Evolutionary conservation across 2,113 vertebrate species (phyloP).

Genomic region (Ophiodon elongatus): DNA sequence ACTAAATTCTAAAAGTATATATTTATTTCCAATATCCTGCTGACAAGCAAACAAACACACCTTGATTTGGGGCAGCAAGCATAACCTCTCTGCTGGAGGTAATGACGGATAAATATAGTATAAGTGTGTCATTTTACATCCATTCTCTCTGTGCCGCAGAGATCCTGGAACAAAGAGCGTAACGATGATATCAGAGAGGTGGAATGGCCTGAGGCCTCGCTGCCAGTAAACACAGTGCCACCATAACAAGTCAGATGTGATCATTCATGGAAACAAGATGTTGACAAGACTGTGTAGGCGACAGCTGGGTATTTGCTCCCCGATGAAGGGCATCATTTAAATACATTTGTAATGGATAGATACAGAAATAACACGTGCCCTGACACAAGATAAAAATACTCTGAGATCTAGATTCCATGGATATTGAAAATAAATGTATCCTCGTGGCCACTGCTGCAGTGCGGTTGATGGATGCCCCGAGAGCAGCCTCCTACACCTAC

Average conservation of each 20-base stretch:
- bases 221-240: conserved; percentile 44
- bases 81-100: background rate
- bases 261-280: conserved; percentile 61
- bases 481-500: conserved; percentile 21
- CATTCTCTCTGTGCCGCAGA: conserved; percentile 16
- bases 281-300: conserved; percentile 24
- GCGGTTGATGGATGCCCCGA: conserved; percentile 19
- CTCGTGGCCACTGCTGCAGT: background rate
- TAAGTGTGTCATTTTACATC: conserved; percentile 44
- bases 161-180: conserved; percentile 53
- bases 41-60: conserved; percentile 1
- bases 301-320: conserved; percentile 70
- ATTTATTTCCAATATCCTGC: background rate
- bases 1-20: background rate
- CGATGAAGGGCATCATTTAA: conserved; percentile 52
- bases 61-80: background rate
- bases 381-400: conserved; percentile 40
- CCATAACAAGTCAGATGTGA: conserved; percentile 56
- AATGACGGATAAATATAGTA: background rate
- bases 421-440: conserved; percentile 43
- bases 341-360: conserved; percentile 31
- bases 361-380: conserved; percentile 42
- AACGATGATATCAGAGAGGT: conserved; percentile 50
- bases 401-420: conserved; percentile 25
- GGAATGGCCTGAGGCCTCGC: conserved; percentile 62